phyloP scores from a whole-genome alignment of 1,140 invertebrate genomes.

The Drosophila micromelanica region DNA sequence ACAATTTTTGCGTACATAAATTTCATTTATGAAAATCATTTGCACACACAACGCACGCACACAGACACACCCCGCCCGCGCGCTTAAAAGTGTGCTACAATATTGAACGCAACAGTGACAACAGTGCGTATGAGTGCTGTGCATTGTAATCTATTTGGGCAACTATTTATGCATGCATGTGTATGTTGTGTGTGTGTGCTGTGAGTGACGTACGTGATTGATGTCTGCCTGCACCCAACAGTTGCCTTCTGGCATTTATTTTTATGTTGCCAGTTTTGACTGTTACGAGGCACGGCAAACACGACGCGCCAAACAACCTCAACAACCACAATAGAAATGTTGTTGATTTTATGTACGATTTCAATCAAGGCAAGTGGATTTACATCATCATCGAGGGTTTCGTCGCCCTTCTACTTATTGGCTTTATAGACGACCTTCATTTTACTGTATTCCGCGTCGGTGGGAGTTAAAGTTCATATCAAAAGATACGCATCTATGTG shows the following conservation, averaged over 20 bases:
- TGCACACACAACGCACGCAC: constrained; percentile 53
- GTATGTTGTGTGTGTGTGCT: constrained; percentile 15
- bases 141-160: constrained; percentile 18
- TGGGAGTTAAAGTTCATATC: constrained; percentile 37
- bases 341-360: constrained; percentile 66
- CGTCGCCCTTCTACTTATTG: constrained; percentile 55
- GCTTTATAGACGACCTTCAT: constrained; percentile 28
- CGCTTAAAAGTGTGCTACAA: constrained; percentile 48
- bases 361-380: constrained; percentile 81
- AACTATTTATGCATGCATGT: constrained; percentile 45
- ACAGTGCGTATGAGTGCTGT: constrained; percentile 66
- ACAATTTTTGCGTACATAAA: constrained; percentile 73
- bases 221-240: constrained; percentile 54
- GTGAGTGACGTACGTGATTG: constrained; percentile 53
- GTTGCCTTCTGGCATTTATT: constrained; percentile 43
- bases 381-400: constrained; percentile 67
- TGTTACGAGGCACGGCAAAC: constrained; percentile 2
- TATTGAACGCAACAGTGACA: constrained; percentile 30
- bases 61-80: not conserved
- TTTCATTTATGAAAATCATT: constrained; percentile 81
- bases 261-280: constrained; percentile 62
- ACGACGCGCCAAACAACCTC: not conserved
- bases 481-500: constrained; percentile 57
- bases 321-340: constrained; percentile 48
- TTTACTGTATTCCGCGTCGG: not conserved